These are phyloP conservation scores for Otolemur crassicaudatus DNA, from an alignment of 2,797 vertebrate genomes.

Conservation along the genomic window DNA sequence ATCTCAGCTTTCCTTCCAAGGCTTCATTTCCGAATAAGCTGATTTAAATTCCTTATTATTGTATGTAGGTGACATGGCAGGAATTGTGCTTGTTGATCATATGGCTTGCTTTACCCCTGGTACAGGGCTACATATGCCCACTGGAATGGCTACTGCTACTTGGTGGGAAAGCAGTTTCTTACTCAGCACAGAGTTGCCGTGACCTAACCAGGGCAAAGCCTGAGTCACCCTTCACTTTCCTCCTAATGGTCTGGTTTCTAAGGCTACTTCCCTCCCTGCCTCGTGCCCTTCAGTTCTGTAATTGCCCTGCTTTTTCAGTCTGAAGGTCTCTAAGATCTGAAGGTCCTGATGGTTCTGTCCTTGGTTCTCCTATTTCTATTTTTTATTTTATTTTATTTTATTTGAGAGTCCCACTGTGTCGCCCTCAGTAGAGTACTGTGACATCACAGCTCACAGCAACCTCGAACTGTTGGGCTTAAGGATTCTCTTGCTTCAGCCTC, in stretches of 20 bases:
- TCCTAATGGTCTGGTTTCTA: fast-evolving
- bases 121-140: fast-evolving
- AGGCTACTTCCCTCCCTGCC: fast-evolving
- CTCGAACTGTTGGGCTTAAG: too few relatives aligned
- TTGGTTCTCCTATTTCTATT: background rate
- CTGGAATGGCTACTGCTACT: background rate
- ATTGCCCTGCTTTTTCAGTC: background rate
- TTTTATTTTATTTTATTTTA: too few relatives aligned
- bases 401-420: too few relatives aligned
- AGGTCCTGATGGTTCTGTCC: background rate
- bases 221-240: background rate
- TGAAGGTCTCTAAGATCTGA: background rate
- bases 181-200: fast-evolving
- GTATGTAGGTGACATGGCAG: too few relatives aligned
- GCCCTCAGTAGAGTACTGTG: too few relatives aligned
- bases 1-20: too few relatives aligned
- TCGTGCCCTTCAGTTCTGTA: fast-evolving
- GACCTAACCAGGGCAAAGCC: fast-evolving
- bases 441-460: too few relatives aligned
- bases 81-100: fast-evolving
- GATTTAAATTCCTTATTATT: background rate
- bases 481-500: too few relatives aligned
- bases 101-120: too few relatives aligned
- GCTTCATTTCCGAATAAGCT: background rate
- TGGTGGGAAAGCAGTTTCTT: background rate